Conservation (phyloP, 2,797 vertebrate genomes). For the Anabacerthia variegaticeps region DNA sequence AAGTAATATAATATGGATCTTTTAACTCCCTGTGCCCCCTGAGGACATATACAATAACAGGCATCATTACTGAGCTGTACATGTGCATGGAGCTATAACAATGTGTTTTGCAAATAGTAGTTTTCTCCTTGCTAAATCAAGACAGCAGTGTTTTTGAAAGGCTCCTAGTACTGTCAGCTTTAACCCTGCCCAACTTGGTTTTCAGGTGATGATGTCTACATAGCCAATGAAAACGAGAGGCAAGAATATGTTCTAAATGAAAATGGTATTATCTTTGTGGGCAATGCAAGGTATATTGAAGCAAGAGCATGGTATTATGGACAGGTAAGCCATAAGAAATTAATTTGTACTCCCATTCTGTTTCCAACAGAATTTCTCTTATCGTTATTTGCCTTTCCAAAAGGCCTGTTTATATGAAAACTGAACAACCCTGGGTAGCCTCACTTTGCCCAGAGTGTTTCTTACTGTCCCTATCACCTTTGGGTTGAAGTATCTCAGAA, state of each 20-base stretch:
- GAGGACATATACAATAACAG: not conserved
- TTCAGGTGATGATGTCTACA: slow-evolving; percentile 87
- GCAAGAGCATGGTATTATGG: slow-evolving; percentile 92
- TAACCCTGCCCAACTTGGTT: not conserved
- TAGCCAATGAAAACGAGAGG: slow-evolving; percentile 84
- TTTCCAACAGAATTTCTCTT: not conserved
- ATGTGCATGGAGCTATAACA: not conserved
- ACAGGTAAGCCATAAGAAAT: slow-evolving; percentile 79
- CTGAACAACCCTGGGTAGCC: not conserved
- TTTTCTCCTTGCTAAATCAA: not conserved
- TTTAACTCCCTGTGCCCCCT: not conserved
- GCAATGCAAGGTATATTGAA: slow-evolving; percentile 82
- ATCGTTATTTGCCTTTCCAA: not conserved
- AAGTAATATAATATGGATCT: not conserved
- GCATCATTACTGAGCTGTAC: not conserved
- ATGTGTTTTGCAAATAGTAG: not conserved
- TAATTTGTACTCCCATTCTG: not conserved
- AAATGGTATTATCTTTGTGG: slow-evolving; percentile 90
- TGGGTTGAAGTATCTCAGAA: not conserved
- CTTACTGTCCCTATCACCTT: not conserved
- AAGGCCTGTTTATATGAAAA: not conserved
- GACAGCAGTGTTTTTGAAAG: not conserved
- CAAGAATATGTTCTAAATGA: slow-evolving; percentile 91
- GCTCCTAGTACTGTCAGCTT: not conserved
- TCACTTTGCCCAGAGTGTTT: not conserved